Conservation (phyloP, 2,888 invertebrate genomes). For the Chrysopilus asiliformis region DNA sequence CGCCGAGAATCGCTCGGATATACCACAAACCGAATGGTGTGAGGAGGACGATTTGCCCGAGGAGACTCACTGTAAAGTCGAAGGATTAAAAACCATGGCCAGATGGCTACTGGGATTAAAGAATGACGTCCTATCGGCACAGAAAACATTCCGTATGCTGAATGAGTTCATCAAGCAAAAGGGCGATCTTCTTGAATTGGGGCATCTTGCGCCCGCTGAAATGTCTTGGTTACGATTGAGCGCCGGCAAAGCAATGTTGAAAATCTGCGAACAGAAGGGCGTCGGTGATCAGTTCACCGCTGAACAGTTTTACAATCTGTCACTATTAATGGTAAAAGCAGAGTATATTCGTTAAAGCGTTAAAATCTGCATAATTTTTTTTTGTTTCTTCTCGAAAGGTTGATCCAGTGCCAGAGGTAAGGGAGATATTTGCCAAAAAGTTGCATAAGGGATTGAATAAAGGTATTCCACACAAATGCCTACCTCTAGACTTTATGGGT, state of each 20-base stretch:
- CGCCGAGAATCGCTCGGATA: slow-evolving; percentile 39
- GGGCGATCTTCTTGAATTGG: slow-evolving; percentile 68
- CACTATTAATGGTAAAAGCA: slow-evolving; percentile 66
- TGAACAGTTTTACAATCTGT: slow-evolving; percentile 88
- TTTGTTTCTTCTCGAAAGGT: slow-evolving; percentile 37
- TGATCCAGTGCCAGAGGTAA: slow-evolving; percentile 66
- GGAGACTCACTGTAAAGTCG: slow-evolving; percentile 84
- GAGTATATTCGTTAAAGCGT: background rate
- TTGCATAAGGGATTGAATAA: slow-evolving; percentile 76
- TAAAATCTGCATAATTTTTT: background rate
- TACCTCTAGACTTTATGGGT: slow-evolving; percentile 94
- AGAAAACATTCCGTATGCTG: slow-evolving; percentile 88
- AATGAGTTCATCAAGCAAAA: slow-evolving; percentile 88
- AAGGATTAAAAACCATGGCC: slow-evolving; percentile 92
- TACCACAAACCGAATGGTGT: slow-evolving; percentile 52
- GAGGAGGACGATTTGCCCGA: slow-evolving; percentile 74
- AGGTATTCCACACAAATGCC: slow-evolving; percentile 76
- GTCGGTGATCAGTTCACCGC: slow-evolving; percentile 90
- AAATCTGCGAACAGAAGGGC: slow-evolving; percentile 92
- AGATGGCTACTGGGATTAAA: slow-evolving; percentile 89
- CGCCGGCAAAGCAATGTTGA: slow-evolving; percentile 91
- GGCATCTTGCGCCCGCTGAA: slow-evolving; percentile 66
- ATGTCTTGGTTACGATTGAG: slow-evolving; percentile 86
- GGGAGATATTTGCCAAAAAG: slow-evolving; percentile 79
- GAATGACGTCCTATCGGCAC: slow-evolving; percentile 73